These are phyloP conservation scores for Nymphalis c-album DNA, from an alignment of 2,888 invertebrate genomes.

Conservation along the genomic window DNA sequence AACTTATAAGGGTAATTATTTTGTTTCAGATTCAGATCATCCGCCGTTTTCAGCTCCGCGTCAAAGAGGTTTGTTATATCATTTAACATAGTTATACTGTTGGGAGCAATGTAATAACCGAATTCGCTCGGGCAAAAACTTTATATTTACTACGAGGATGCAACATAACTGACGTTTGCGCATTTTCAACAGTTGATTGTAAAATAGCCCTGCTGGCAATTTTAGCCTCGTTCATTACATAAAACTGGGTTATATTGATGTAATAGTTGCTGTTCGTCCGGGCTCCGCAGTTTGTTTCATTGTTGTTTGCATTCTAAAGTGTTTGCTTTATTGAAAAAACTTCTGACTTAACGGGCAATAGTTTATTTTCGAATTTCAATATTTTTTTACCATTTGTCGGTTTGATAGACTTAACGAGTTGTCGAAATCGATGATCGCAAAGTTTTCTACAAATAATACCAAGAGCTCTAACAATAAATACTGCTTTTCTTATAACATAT, in stretches of 20 bases:
- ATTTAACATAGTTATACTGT: slow-evolving; percentile 7
- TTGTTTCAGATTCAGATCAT: slow-evolving; percentile 57
- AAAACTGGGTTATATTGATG: slow-evolving; percentile 64
- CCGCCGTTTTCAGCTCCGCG: slow-evolving; percentile 38
- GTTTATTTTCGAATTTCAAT: slow-evolving; percentile 38
- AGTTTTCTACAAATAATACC: not conserved
- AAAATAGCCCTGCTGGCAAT: slow-evolving; percentile 52
- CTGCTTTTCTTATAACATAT: not conserved
- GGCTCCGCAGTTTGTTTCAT: slow-evolving; percentile 57
- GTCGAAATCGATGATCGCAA: not conserved
- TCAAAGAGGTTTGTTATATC: slow-evolving; percentile 29
- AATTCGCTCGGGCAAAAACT: slow-evolving; percentile 13
- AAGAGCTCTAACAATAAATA: not conserved
- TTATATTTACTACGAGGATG: slow-evolving; percentile 14
- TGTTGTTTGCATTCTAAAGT: slow-evolving; percentile 58
- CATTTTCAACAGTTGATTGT: slow-evolving; percentile 46
- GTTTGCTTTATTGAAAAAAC: slow-evolving; percentile 54
- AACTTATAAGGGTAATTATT: slow-evolving; percentile 2
- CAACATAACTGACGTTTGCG: slow-evolving; percentile 26
- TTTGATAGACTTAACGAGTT: not conserved
- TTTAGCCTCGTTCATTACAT: slow-evolving; percentile 53
- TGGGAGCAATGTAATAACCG: slow-evolving; percentile 21
- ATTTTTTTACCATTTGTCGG: slow-evolving; percentile 23
- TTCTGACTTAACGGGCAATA: slow-evolving; percentile 49
- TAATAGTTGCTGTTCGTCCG: slow-evolving; percentile 58